Evolutionary conservation across 2,888 invertebrate genomes (phyloP).

Genomic region (Catocala fraxini): DNA sequence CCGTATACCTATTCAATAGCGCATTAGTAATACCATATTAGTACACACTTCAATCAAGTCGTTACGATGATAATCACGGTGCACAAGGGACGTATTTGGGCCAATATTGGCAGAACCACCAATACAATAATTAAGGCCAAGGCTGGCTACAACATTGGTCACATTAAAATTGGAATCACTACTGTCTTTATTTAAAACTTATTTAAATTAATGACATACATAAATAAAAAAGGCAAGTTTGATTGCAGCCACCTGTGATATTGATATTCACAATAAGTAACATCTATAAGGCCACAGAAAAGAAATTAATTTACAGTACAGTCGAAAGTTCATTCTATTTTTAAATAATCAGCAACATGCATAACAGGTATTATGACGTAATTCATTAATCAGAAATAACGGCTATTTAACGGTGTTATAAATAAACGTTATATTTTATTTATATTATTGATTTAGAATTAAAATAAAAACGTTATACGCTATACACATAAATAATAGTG

Average conservation of each 20-base stretch:
- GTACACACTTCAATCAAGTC: not conserved
- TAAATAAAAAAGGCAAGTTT: slow-evolving; percentile 43
- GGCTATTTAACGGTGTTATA: slow-evolving; percentile 29
- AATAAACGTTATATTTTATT: slow-evolving; percentile 34
- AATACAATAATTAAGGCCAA: slow-evolving; percentile 11
- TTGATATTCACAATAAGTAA: slow-evolving; percentile 50
- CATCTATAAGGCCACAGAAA: slow-evolving; percentile 61
- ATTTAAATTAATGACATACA: slow-evolving; percentile 42
- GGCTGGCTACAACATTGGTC: slow-evolving; percentile 13
- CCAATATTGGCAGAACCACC: slow-evolving; percentile 19
- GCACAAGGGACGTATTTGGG: slow-evolving; percentile 33
- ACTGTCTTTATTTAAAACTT: slow-evolving; percentile 50
- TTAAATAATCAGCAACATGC: slow-evolving; percentile 33
- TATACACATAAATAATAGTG: slow-evolving; percentile 66
- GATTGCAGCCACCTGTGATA: slow-evolving; percentile 42
- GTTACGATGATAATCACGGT: slow-evolving; percentile 43
- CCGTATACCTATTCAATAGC: not conserved
- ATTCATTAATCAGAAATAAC: slow-evolving; percentile 26
- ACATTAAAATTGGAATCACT: slow-evolving; percentile 25
- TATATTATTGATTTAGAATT: slow-evolving; percentile 43
- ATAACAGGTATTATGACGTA: slow-evolving; percentile 35
- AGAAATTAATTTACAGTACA: slow-evolving; percentile 43
- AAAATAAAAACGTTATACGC: slow-evolving; percentile 66
- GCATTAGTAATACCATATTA: slow-evolving; percentile 8
- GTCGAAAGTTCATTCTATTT: slow-evolving; percentile 28